phyloP scores from a whole-genome alignment of 2,888 invertebrate species.

The Corythucha ciliata region DNA sequence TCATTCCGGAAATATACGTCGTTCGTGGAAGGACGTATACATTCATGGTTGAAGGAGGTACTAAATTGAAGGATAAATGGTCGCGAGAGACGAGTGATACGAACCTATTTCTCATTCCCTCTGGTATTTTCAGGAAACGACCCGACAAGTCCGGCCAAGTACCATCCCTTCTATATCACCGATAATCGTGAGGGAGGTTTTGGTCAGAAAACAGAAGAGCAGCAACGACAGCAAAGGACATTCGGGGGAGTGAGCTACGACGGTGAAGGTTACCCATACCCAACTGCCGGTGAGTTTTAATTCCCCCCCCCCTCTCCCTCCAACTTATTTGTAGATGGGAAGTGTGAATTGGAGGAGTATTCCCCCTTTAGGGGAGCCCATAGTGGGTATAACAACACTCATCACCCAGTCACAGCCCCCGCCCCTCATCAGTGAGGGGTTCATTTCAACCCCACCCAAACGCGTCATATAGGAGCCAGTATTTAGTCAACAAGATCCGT shows the following conservation, averaged over 20 bases:
- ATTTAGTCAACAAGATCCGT: too few species aligned
- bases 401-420: too few species aligned
- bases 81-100: too few species aligned
- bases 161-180: constrained; percentile 87
- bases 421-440: too few species aligned
- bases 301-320: too few species aligned
- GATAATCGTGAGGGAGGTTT: constrained; percentile 77
- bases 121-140: constrained; percentile 49
- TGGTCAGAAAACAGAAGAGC: constrained; percentile 62
- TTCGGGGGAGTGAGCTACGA: constrained; percentile 75
- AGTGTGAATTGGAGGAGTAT: too few species aligned
- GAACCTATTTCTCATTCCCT: background rate
- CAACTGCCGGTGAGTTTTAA: constrained; percentile 64
- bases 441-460: too few species aligned
- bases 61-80: background rate
- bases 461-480: too few species aligned
- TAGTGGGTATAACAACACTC: too few species aligned
- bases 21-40: constrained; percentile 78
- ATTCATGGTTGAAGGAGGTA: constrained; percentile 71
- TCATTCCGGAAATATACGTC: constrained; percentile 82
- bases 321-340: too few species aligned
- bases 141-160: constrained; percentile 67
- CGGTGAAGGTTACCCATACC: constrained; percentile 64
- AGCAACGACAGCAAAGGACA: constrained; percentile 60
- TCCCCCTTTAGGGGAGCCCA: too few species aligned